Conservation (phyloP, 2,888 invertebrate species). For the Drosophila buzzatii region DNA sequence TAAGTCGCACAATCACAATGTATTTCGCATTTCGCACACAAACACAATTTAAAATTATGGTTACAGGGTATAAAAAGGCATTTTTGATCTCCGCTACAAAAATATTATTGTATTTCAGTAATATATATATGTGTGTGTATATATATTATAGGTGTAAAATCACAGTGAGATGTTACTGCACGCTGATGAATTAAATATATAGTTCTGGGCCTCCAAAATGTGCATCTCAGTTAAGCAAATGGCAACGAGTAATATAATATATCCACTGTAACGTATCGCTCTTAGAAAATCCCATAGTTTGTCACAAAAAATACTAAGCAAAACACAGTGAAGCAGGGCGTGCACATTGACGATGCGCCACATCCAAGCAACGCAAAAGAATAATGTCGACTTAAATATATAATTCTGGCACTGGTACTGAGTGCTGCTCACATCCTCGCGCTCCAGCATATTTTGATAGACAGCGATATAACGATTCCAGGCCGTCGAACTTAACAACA, state of each 20-base stretch:
- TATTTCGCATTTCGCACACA: slow-evolving; percentile 45
- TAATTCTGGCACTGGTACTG: slow-evolving; percentile 87
- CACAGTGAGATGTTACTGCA: slow-evolving; percentile 85
- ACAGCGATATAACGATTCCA: slow-evolving; percentile 94
- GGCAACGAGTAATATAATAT: slow-evolving; percentile 88
- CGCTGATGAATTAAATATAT: slow-evolving; percentile 86
- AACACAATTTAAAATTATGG: slow-evolving; percentile 57
- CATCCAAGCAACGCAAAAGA: slow-evolving; percentile 90
- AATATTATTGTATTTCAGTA: slow-evolving; percentile 69
- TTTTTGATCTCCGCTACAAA: slow-evolving; percentile 70
- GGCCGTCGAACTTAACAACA: slow-evolving; percentile 90
- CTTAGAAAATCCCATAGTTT: slow-evolving; percentile 92
- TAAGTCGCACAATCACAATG: slow-evolving; percentile 48
- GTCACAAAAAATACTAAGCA: slow-evolving; percentile 92
- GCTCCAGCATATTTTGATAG: slow-evolving; percentile 92
- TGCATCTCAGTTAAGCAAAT: slow-evolving; percentile 91
- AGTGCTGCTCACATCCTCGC: slow-evolving; percentile 86
- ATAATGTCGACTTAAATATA: slow-evolving; percentile 90
- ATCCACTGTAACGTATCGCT: slow-evolving; percentile 90
- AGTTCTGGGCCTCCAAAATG: slow-evolving; percentile 87
- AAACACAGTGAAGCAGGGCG: slow-evolving; percentile 90
- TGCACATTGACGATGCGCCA: slow-evolving; percentile 94
- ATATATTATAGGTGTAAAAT: slow-evolving; percentile 68
- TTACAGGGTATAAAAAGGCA: slow-evolving; percentile 54
- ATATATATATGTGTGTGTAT: slow-evolving; percentile 48